Evolutionary conservation across 2,797 vertebrate species (phyloP).

Genomic region (Dryobates pubescens): DNA sequence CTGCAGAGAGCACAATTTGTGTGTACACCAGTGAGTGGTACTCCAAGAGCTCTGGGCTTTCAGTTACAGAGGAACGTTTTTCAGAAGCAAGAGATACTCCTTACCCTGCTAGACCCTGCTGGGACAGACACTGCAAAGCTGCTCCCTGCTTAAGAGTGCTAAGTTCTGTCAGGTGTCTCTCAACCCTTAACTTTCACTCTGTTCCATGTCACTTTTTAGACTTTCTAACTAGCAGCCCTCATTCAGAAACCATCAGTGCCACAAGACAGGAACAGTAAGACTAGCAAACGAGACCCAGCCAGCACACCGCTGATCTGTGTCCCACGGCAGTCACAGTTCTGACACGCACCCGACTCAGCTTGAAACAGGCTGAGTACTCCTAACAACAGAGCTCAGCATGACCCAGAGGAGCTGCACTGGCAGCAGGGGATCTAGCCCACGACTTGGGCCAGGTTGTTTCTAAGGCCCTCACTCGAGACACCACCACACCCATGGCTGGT

Average conservation of each 20-base stretch:
- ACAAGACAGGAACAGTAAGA: background rate
- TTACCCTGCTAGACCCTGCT: background rate
- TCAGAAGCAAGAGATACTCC: background rate
- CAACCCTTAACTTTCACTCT: background rate
- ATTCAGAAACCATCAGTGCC: background rate
- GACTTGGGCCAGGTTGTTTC: too few species aligned
- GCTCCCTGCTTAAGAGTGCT: background rate
- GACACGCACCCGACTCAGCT: too few species aligned
- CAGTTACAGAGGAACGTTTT: background rate
- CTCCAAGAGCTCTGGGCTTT: background rate
- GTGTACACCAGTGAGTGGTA: background rate
- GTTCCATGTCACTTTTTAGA: accelerated
- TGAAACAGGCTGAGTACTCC: too few species aligned
- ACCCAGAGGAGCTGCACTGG: too few species aligned
- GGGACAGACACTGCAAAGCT: background rate
- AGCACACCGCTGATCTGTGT: too few species aligned
- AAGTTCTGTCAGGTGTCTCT: background rate
- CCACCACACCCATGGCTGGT: too few species aligned
- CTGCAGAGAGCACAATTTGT: slow-evolving; percentile 72
- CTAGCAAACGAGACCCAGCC: background rate
- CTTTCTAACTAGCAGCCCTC: background rate
- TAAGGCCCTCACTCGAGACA: too few species aligned
- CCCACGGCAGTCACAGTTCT: too few species aligned
- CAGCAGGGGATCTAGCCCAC: too few species aligned
- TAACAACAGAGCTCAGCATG: too few species aligned